These are phyloP conservation scores for Ochotona curzoniae DNA, from an alignment of 2,113 vertebrate genomes.

Conservation along the genomic window DNA sequence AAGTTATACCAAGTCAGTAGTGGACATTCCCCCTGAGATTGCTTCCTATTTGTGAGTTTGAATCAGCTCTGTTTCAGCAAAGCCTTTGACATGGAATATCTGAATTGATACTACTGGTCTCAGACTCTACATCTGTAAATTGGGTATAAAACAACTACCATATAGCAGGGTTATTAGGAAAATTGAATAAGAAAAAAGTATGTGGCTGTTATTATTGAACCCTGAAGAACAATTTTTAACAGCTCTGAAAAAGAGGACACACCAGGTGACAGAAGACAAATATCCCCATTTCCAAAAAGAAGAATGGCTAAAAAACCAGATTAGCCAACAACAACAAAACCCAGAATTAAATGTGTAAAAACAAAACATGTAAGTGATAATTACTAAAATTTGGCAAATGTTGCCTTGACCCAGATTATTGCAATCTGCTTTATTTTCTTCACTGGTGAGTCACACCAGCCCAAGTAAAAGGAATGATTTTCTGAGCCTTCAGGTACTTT, in stretches of 20 bases:
- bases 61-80: not conserved
- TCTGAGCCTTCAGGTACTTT: not conserved
- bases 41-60: not conserved
- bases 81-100: not conserved
- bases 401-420: not conserved
- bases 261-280: constrained; percentile 1
- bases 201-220: not conserved
- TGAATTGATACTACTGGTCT: not conserved
- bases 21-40: not conserved
- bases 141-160: not conserved
- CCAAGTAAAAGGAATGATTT: not conserved
- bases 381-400: not conserved
- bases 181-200: not conserved
- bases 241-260: not conserved
- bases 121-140: not conserved
- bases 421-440: not conserved
- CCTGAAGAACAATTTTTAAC: not conserved
- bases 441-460: not conserved
- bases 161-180: not conserved
- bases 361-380: constrained; percentile 25
- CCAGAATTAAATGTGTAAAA: constrained; percentile 25
- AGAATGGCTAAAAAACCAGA: not conserved
- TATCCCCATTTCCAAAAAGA: constrained; percentile 20
- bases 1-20: not conserved
- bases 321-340: not conserved